Evolutionary conservation across 2,888 invertebrate genomes (phyloP).

Genomic region (Polietes domitor): DNA sequence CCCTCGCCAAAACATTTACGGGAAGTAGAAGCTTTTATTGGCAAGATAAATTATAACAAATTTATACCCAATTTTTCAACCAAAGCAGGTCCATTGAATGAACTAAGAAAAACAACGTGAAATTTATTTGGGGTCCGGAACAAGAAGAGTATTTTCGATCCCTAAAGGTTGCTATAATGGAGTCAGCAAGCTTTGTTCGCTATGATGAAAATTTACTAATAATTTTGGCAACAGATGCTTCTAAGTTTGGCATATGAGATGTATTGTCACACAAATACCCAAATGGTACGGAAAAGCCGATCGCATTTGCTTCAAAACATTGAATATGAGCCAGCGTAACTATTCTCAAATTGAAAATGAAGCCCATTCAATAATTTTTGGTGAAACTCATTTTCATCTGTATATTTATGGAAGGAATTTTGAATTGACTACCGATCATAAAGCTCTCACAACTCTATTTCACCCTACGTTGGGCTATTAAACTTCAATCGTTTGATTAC

Average conservation of each 20-base stretch:
- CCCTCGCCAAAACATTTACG: no score
- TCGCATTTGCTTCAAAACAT: conserved; percentile 56
- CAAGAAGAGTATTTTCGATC: no score
- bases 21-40: no score
- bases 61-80: no score
- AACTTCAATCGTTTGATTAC: conserved; percentile 11
- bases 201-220: conserved; percentile 52
- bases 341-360: conserved; percentile 60
- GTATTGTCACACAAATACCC: conserved; percentile 52
- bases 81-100: no score
- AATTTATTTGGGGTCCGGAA: no score
- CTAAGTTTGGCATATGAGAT: conserved; percentile 59
- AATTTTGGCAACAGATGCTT: conserved; percentile 57
- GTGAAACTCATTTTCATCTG: conserved; percentile 53
- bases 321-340: conserved; percentile 51
- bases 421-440: conserved; percentile 57
- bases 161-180: conserved; percentile 42
- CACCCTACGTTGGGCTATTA: conserved; percentile 59
- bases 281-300: conserved; percentile 54
- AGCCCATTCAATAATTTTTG: conserved; percentile 54
- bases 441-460: conserved; percentile 58
- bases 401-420: conserved; percentile 58
- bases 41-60: no score
- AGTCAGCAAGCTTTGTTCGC: conserved; percentile 44
- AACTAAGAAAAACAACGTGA: conserved; percentile 44